Conservation (phyloP, 1,140 invertebrate genomes). For the Elysia chlorotica region DNA sequence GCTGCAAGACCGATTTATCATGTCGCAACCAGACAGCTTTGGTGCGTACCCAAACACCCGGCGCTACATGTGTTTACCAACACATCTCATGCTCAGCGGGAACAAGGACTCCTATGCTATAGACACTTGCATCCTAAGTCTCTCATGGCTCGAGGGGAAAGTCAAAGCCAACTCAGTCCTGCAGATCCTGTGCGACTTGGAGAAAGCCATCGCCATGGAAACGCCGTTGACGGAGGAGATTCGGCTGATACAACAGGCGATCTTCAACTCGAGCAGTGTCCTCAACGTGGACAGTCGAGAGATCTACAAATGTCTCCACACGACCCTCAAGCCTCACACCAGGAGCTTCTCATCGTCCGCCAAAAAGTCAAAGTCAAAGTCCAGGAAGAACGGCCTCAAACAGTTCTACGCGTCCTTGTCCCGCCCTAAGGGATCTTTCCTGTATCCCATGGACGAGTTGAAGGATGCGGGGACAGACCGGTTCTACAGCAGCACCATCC, state of each 20-base stretch:
- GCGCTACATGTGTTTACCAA: conserved; percentile 64
- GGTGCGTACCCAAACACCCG: conserved; percentile 72
- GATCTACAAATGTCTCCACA: conserved; percentile 2
- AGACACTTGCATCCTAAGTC: conserved; percentile 17
- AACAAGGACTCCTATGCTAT: neutral
- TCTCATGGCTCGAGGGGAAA: conserved; percentile 77
- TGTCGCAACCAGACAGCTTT: conserved; percentile 40
- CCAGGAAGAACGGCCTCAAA: neutral
- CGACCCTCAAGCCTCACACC: neutral
- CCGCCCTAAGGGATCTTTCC: conserved; percentile 70
- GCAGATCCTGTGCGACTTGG: conserved; percentile 70
- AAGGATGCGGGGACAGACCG: neutral
- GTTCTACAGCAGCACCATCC: conserved; percentile 69
- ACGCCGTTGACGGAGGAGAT: conserved; percentile 67
- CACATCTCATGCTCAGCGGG: conserved; percentile 22
- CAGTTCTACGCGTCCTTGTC: conserved; percentile 62
- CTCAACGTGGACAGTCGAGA: neutral
- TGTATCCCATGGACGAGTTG: neutral
- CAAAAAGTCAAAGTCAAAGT: neutral
- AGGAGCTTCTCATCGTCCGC: neutral
- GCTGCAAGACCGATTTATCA: conserved; percentile 33
- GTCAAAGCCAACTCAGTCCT: conserved; percentile 71
- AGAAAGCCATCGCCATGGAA: conserved; percentile 45
- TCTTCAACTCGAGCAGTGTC: neutral
- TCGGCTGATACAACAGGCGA: conserved; percentile 51